Percentiles rank a stretch among this genome's conserved stretches.
Evolutionary conservation across 2,113 vertebrate species (phyloP).

Genomic region (Beaufortia kweichowensis): DNA sequence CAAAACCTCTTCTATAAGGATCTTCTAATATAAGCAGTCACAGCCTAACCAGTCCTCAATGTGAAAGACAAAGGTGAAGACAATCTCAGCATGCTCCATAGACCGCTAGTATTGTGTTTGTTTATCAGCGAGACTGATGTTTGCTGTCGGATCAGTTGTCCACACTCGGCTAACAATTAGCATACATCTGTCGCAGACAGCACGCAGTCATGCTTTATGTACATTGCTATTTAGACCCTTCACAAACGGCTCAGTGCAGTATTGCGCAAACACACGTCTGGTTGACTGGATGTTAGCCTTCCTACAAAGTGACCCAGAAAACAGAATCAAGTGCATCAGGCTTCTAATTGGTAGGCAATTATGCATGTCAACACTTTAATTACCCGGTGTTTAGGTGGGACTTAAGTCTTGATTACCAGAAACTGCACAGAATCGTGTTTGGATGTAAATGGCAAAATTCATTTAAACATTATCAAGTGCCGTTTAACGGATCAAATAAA

Average conservation of each 20-base stretch:
- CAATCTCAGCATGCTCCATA: conserved; percentile 26
- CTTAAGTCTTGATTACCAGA: conserved; percentile 8
- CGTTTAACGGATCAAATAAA: not conserved
- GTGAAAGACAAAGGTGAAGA: conserved; percentile 29
- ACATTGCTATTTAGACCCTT: conserved; percentile 57
- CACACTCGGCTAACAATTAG: conserved; percentile 57
- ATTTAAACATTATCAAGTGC: not conserved
- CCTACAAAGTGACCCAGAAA: conserved; percentile 41
- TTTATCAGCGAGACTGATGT: conserved; percentile 30
- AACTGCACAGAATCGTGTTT: conserved; percentile 4
- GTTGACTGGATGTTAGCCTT: conserved; percentile 37
- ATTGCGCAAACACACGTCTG: conserved; percentile 60
- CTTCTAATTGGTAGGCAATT: conserved; percentile 52
- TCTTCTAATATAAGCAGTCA: not conserved
- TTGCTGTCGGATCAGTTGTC: conserved; percentile 49
- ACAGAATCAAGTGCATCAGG: conserved; percentile 55
- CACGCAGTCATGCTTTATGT: conserved; percentile 57
- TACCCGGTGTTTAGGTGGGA: conserved; percentile 24
- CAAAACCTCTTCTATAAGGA: not conserved
- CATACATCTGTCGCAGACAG: conserved; percentile 64
- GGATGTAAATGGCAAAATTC: not conserved
- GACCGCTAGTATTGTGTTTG: conserved; percentile 33
- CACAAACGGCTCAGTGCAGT: conserved; percentile 57
- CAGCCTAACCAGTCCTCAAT: conserved; percentile 20
- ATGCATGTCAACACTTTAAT: conserved; percentile 48